A percentile compares a stretch with the other conserved stretches of the same genome.
Evolutionary conservation across 2,797 vertebrate genomes (phyloP).

Genomic region (Chrysolophus pictus): DNA sequence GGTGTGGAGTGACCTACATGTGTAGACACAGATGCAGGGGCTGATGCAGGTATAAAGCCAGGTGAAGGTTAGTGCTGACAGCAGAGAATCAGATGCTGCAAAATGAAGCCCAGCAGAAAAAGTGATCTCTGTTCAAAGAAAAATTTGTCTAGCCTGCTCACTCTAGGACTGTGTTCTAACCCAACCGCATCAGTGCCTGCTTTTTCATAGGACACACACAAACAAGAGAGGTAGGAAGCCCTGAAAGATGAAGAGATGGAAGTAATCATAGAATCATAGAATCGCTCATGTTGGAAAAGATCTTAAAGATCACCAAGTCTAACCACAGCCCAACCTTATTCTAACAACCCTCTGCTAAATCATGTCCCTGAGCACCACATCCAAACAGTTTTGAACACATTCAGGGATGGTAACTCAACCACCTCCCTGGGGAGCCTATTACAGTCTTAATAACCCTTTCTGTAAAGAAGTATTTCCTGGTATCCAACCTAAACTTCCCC

Average conservation of each 20-base stretch:
- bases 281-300: no score
- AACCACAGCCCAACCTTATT: no score
- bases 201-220: neutral
- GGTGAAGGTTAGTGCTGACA: conserved; percentile 11
- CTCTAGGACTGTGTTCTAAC: neutral
- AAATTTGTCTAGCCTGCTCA: neutral
- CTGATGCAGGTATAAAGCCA: neutral
- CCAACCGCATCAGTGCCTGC: neutral
- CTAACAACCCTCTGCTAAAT: no score
- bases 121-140: neutral
- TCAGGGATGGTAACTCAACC: no score
- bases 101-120: neutral
- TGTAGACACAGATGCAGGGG: neutral
- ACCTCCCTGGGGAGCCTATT: no score
- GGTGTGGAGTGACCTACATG: neutral
- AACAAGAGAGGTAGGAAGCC: neutral
- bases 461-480: no score
- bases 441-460: no score
- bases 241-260: neutral
- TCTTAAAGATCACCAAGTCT: no score
- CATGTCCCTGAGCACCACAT: no score
- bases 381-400: no score
- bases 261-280: neutral
- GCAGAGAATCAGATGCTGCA: neutral
- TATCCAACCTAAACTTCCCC: no score